Conservation (phyloP, 2,113 vertebrate species). For the Ascaphus truei region DNA sequence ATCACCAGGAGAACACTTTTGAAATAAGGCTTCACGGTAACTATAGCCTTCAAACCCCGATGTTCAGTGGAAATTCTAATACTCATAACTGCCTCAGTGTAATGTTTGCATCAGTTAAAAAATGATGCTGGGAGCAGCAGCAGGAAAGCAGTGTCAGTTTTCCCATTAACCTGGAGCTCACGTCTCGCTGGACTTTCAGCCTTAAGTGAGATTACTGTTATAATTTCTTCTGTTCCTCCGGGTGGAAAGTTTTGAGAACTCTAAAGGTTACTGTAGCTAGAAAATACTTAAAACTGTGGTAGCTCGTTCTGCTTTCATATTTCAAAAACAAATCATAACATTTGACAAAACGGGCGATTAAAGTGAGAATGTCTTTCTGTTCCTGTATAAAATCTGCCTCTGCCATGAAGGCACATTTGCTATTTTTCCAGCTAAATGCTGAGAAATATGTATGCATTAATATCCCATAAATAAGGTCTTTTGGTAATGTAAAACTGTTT, state of each 20-base stretch:
- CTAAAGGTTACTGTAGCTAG: conserved; percentile 59
- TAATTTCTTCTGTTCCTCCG: conserved; percentile 55
- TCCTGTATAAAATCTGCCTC: conserved; percentile 40
- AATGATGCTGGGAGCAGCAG: conserved; percentile 42
- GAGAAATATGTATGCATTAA: conserved; percentile 29
- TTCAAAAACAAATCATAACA: conserved; percentile 52
- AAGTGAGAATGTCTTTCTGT: conserved; percentile 50
- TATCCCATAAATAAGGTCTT: conserved; percentile 13
- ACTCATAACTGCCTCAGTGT: conserved; percentile 43
- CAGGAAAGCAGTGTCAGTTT: conserved; percentile 52
- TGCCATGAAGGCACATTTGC: conserved; percentile 33
- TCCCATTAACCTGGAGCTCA: conserved; percentile 61
- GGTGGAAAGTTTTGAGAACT: conserved; percentile 51
- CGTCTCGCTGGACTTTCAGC: conserved; percentile 47
- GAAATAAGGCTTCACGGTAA: no score
- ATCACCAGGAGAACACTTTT: no score
- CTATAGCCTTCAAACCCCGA: background rate
- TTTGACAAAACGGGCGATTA: conserved; percentile 39
- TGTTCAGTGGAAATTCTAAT: conserved; percentile 36
- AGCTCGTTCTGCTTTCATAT: conserved; percentile 56
- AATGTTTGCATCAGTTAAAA: conserved; percentile 47
- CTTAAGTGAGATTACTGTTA: conserved; percentile 54
- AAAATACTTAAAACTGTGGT: conserved; percentile 44
- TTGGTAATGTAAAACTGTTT: background rate
- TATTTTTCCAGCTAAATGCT: conserved; percentile 27